A percentile compares a stretch with the other conserved stretches of the same genome.
phyloP scores from a whole-genome alignment of 37 sponge, comb jelly and placozoan genomes.

The Cladorhizidae sp. region DNA sequence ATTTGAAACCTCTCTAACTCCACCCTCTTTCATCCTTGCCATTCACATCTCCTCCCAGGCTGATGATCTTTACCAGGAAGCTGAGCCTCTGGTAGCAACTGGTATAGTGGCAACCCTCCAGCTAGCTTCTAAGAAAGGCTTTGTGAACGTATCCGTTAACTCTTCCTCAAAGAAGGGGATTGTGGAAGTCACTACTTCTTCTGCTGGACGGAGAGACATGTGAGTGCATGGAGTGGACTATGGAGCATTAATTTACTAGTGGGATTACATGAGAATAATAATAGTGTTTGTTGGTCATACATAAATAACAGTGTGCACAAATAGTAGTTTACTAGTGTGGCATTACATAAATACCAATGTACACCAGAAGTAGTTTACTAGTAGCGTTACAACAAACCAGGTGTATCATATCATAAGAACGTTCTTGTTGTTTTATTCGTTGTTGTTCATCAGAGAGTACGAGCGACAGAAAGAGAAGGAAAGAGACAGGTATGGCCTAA shows the following conservation, averaged over 20 bases:
- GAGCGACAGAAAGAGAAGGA: slow-evolving; percentile 64
- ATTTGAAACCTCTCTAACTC: no score
- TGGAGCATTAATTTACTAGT: background rate
- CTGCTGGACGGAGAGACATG: slow-evolving; percentile 31
- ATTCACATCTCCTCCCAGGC: slow-evolving; percentile 46
- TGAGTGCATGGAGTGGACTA: slow-evolving; percentile 10
- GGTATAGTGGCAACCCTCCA: slow-evolving; percentile 86
- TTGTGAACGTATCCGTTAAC: slow-evolving; percentile 16
- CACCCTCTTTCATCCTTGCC: background rate
- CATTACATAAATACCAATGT: no score
- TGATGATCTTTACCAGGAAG: slow-evolving; percentile 79
- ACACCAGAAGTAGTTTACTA: no score
- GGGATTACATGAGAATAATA: background rate
- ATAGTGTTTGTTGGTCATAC: no score
- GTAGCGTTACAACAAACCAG: no score
- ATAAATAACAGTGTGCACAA: no score
- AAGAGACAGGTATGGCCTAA: slow-evolving; percentile 57
- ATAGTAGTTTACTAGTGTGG: no score
- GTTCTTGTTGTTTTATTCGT: background rate
- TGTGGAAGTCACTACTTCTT: background rate
- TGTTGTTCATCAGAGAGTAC: slow-evolving; percentile 49
- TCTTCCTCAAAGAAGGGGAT: background rate
- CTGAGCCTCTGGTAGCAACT: slow-evolving; percentile 77
- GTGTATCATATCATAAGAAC: background rate
- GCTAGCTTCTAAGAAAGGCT: slow-evolving; percentile 89